These are phyloP conservation scores for Chloroceryle amazona DNA, from an alignment of 2,797 vertebrate species.

Conservation along the genomic window DNA sequence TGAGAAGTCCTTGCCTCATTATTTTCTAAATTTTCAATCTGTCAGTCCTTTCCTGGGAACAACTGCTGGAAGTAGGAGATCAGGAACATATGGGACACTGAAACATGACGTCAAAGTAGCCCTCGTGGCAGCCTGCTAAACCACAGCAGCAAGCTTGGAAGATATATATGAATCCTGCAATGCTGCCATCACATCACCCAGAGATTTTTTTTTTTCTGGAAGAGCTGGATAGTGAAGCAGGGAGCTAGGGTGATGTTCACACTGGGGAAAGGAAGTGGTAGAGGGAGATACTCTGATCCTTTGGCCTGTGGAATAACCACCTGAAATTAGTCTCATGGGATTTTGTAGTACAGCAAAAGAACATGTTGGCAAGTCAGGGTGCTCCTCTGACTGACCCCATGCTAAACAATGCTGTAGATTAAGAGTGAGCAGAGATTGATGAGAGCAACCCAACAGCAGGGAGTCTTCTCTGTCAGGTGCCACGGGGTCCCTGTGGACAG, in stretches of 20 bases:
- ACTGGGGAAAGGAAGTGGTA: not conserved
- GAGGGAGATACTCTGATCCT: not conserved
- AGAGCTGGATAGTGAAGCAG: not conserved
- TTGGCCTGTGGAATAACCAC: not conserved
- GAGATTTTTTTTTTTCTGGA: not conserved
- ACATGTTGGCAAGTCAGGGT: not conserved
- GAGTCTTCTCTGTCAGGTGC: not conserved
- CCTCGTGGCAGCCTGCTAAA: not conserved
- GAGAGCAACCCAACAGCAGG: not conserved
- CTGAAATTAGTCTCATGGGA: not conserved
- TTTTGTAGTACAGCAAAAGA: not conserved
- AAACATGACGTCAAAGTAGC: not conserved
- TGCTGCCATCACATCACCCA: not conserved
- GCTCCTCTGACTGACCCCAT: not conserved
- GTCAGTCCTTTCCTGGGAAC: not conserved
- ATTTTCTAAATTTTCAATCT: not conserved
- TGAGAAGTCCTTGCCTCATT: not conserved
- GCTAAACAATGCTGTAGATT: not conserved
- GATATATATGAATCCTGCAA: not conserved
- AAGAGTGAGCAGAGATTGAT: not conserved
- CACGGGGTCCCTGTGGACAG: fast-evolving
- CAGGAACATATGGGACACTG: not conserved
- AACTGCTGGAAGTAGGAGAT: not conserved
- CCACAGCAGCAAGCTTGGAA: not conserved
- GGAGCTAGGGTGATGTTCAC: not conserved